Evolutionary conservation across 1,140 invertebrate species (phyloP).

Genomic region (Coenobita brevimanus): DNA sequence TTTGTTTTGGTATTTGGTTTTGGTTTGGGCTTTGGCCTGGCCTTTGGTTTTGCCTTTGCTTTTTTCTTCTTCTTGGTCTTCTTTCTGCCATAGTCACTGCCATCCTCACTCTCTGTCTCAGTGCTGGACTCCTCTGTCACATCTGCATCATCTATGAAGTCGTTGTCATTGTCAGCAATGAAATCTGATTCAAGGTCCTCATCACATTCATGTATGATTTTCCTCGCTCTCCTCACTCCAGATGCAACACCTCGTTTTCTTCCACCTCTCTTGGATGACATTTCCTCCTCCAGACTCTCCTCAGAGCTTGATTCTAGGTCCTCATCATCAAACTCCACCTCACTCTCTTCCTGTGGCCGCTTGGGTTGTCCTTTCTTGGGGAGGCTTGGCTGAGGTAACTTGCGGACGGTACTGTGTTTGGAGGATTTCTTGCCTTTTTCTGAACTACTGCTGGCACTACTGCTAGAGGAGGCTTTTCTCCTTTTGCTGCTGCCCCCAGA

Average conservation of each 20-base stretch:
- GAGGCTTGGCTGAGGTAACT: neutral
- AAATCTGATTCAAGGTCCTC: conserved; percentile 59
- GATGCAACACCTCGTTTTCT: conserved; percentile 32
- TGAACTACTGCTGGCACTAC: conserved; percentile 16
- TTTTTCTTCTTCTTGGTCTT: conserved; percentile 28
- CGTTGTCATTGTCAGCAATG: conserved; percentile 36
- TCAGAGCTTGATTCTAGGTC: conserved; percentile 70
- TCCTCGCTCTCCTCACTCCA: conserved; percentile 53
- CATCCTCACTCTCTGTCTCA: conserved; percentile 50
- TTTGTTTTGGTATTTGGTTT: conserved; percentile 30
- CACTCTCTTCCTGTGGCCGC: conserved; percentile 58
- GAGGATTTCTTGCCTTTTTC: too few relatives aligned
- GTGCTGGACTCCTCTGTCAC: conserved; percentile 39
- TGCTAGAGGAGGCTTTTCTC: neutral
- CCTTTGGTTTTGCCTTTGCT: conserved; percentile 26
- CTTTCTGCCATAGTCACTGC: conserved; percentile 58
- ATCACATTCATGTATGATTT: conserved; percentile 64
- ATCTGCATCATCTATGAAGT: conserved; percentile 60
- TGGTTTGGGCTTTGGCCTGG: conserved; percentile 18
- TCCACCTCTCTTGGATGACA: conserved; percentile 14
- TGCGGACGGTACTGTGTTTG: too few relatives aligned
- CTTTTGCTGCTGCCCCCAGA: conserved; percentile 19
- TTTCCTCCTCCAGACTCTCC: conserved; percentile 60
- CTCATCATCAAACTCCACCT: conserved; percentile 71
- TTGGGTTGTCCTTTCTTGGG: neutral